Conservation (phyloP, 1,140 invertebrate genomes). For the Drosophila sproati region DNA sequence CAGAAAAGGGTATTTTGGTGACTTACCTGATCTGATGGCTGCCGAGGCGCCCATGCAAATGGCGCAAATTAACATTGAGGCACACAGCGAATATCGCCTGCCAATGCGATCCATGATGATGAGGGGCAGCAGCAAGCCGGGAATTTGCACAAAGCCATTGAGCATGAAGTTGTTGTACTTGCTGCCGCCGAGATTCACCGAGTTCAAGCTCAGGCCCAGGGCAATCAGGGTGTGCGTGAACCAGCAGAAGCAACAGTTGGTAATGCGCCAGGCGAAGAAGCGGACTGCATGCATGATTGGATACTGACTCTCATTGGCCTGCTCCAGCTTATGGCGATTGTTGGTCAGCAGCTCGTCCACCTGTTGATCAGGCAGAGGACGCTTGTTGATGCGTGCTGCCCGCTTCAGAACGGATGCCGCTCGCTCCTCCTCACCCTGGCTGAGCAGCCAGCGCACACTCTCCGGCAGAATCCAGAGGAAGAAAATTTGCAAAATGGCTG, state of each 20-base stretch:
- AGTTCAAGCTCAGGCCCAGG: slow-evolving; percentile 93
- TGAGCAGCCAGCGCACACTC: slow-evolving; percentile 90
- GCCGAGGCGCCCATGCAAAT: slow-evolving; percentile 76
- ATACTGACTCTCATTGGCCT: slow-evolving; percentile 72
- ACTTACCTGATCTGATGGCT: slow-evolving; percentile 57
- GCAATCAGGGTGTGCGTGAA: slow-evolving; percentile 90
- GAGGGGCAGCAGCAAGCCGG: slow-evolving; percentile 88
- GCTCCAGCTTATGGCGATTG: slow-evolving; percentile 62
- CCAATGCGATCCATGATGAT: slow-evolving; percentile 88
- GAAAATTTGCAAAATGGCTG: slow-evolving; percentile 88
- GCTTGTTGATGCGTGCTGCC: slow-evolving; percentile 89
- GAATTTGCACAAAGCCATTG: slow-evolving; percentile 90
- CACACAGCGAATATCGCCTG: slow-evolving; percentile 86
- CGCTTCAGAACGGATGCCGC: slow-evolving; percentile 87
- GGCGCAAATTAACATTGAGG: slow-evolving; percentile 88
- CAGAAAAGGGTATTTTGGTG: no score
- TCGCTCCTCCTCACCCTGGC: slow-evolving; percentile 88
- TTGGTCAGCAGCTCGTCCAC: slow-evolving; percentile 77
- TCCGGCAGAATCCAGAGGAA: slow-evolving; percentile 87
- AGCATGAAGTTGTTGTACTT: slow-evolving; percentile 90
- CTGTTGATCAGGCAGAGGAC: slow-evolving; percentile 85
- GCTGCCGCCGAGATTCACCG: slow-evolving; percentile 90
- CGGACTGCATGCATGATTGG: slow-evolving; percentile 63
- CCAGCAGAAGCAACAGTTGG: slow-evolving; percentile 89
- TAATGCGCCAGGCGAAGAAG: slow-evolving; percentile 85